Conservation (phyloP, 1,140 invertebrate genomes). For the Drosophila sturtevanti region DNA sequence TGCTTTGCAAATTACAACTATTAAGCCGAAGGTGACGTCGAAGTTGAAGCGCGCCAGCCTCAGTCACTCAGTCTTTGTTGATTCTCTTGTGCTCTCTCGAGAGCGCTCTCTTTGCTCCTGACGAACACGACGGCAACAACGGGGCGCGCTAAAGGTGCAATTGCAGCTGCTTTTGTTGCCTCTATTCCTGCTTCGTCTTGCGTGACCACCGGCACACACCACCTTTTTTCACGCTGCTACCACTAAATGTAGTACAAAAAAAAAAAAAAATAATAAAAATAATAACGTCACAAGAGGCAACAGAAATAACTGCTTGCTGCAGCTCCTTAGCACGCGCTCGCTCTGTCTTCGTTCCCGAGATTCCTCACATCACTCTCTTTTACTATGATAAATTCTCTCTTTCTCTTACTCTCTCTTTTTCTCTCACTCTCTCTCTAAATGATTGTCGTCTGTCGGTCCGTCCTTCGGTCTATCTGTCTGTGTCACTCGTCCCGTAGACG, state of each 20-base stretch:
- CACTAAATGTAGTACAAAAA: slow-evolving; percentile 69
- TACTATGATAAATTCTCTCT: slow-evolving; percentile 11
- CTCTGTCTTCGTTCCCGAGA: slow-evolving; percentile 46
- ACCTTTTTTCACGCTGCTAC: slow-evolving; percentile 63
- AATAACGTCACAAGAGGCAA: slow-evolving; percentile 38
- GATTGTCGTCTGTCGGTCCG: neutral
- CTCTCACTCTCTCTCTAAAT: slow-evolving; percentile 13
- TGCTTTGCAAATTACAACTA: slow-evolving; percentile 77
- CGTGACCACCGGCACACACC: slow-evolving; percentile 69
- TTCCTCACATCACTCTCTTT: slow-evolving; percentile 47
- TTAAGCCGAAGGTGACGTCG: slow-evolving; percentile 71
- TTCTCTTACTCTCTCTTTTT: slow-evolving; percentile 22
- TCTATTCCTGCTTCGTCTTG: slow-evolving; percentile 60
- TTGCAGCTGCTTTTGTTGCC: slow-evolving; percentile 62
- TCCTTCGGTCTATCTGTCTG: slow-evolving; percentile 15
- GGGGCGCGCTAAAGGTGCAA: slow-evolving; percentile 67
- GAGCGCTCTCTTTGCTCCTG: slow-evolving; percentile 52
- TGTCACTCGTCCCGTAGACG: slow-evolving; percentile 45
- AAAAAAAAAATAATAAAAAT: slow-evolving; percentile 36
- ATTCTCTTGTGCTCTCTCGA: slow-evolving; percentile 22
- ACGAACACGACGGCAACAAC: slow-evolving; percentile 15
- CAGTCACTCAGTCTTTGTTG: slow-evolving; percentile 30
- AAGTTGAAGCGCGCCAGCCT: slow-evolving; percentile 44
- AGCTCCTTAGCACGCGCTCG: slow-evolving; percentile 65
- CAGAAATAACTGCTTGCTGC: slow-evolving; percentile 49